A percentile compares a stretch with the other conserved stretches of the same genome.
Evolutionary conservation across 2,888 invertebrate species (phyloP).

Genomic region (Erebia aethiops): DNA sequence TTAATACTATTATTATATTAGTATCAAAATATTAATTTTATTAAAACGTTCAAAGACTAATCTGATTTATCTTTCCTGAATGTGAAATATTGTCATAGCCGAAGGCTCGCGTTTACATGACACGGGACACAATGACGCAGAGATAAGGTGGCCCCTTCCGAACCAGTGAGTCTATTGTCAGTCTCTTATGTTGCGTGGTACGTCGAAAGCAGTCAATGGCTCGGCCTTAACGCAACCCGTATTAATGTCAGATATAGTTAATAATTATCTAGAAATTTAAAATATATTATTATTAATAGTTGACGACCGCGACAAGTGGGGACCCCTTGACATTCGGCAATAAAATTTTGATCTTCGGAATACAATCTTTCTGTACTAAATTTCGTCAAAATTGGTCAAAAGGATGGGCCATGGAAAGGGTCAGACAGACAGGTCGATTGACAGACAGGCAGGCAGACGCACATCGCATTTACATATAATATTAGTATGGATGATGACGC

Average conservation of each 20-base stretch:
- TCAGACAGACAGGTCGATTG: too few species aligned
- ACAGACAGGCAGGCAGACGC: too few species aligned
- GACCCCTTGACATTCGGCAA: too few species aligned
- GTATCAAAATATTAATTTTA: background rate
- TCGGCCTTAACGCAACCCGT: constrained; percentile 31
- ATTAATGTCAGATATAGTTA: constrained; percentile 23
- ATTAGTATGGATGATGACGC: too few species aligned
- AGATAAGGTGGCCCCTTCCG: constrained; percentile 79
- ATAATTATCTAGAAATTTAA: background rate
- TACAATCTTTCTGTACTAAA: too few species aligned
- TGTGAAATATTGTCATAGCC: constrained; percentile 70
- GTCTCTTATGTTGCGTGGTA: constrained; percentile 72
- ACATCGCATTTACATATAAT: too few species aligned
- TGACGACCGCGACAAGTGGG: too few species aligned
- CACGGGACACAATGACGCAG: constrained; percentile 77
- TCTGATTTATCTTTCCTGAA: constrained; percentile 68
- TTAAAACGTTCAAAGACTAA: constrained; percentile 42
- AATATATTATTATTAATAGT: too few species aligned
- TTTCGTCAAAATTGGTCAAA: too few species aligned
- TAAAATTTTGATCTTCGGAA: too few species aligned
- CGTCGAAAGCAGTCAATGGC: constrained; percentile 63
- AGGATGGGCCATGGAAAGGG: too few species aligned
- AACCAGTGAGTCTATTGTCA: constrained; percentile 77
- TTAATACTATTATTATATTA: too few species aligned
- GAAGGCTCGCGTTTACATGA: constrained; percentile 67